Percentiles rank a stretch among this genome's conserved stretches.
These are phyloP conservation scores for Corythornis vintsioides DNA, from an alignment of 2,113 vertebrate genomes.

Conservation along the genomic window DNA sequence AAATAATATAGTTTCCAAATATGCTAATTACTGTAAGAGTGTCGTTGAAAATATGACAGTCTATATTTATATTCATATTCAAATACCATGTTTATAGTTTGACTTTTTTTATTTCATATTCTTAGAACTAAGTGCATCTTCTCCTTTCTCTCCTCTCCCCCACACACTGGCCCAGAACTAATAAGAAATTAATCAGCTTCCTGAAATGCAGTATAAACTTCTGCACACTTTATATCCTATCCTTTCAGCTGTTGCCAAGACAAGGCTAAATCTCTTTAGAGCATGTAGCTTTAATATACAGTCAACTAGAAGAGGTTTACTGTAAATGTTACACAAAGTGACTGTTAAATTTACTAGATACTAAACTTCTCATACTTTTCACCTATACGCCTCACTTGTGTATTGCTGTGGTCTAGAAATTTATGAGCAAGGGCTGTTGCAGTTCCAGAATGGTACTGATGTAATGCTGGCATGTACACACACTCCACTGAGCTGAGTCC, in stretches of 20 bases:
- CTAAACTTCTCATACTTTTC: constrained; percentile 5
- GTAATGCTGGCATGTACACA: not conserved
- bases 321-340: constrained; percentile 13
- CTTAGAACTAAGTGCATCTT: constrained; percentile 38
- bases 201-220: constrained; percentile 17
- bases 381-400: not conserved
- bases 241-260: constrained; percentile 11
- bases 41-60: constrained; percentile 32
- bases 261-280: constrained; percentile 1
- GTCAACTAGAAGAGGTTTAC: constrained; percentile 17
- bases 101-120: constrained; percentile 40
- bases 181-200: constrained; percentile 24
- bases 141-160: not conserved
- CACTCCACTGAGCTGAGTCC: constrained; percentile 14
- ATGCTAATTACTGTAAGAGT: constrained; percentile 47
- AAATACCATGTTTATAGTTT: constrained; percentile 44
- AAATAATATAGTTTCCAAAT: constrained; percentile 54
- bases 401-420: constrained; percentile 9
- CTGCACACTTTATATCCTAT: not conserved
- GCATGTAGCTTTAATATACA: not conserved
- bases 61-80: constrained; percentile 42
- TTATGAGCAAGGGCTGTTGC: not conserved
- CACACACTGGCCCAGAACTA: not conserved
- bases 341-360: constrained; percentile 32
- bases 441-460: not conserved